Base-by-base conservation (phyloP, 2,888 invertebrate species). In the Coenonympha glycerion region DNA sequence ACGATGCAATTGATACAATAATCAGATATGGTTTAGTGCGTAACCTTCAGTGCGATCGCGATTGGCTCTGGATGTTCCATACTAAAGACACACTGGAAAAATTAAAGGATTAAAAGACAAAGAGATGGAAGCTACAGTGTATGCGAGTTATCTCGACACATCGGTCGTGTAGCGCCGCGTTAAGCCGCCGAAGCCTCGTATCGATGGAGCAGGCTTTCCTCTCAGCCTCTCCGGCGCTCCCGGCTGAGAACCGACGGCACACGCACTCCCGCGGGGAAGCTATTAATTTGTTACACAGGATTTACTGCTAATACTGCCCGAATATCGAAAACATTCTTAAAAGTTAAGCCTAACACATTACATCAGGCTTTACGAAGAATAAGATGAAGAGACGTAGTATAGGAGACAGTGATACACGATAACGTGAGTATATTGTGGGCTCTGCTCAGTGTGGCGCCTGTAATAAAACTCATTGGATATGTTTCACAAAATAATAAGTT, bases 71-170 rank as follows among this genome's bases (percentile, higher is more conserved):
- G n/a, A 1, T n/a, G 3, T 18, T 9, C 1, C 13, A 18, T 2
- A n/a, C 8, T 21, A 3, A 22, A 19, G 19, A 24, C 8, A 15
- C 8, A 31, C 11, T n/a, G n/a, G n/a, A 5, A 15, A 13, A 11
- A 9, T 16, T 36, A 18, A 6, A 26, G 24, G 1, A 1, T 5
- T n/a, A n/a, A n/a, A n/a, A n/a, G n/a, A n/a, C n/a, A n/a, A n/a
- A n/a, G n/a, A n/a, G n/a, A n/a, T n/a, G n/a, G 6, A 11, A 30
- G 30, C 30, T 28, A 13, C 11, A 31, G 34, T 34, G 11, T 24
- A 16, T 9, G 9, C 11, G 22, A 31, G 22, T 34, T 45, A 45
- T 45, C 45, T 22, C 45, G 45, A 45, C 24, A 45, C 24, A 45
- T 45, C 45, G 34, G 16, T 24, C 22, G 16, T 13, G 42, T 21